Conservation (phyloP, 2,888 invertebrate genomes). For the Epinotia brunnichana region DNA sequence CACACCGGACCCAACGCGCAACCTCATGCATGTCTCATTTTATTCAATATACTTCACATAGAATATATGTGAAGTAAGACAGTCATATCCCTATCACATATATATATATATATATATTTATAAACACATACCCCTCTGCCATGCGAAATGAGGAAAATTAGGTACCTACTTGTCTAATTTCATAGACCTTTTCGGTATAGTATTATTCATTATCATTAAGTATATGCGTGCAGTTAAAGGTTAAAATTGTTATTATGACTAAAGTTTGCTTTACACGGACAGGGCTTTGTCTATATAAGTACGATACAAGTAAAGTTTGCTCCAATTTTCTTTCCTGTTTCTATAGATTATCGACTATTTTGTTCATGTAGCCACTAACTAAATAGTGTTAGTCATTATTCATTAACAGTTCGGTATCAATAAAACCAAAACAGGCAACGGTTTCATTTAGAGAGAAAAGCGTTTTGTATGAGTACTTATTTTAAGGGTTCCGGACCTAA, state of each 20-base stretch:
- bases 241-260: background rate
- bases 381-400: no score
- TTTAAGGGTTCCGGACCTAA: no score
- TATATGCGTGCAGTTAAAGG: background rate
- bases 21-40: slow-evolving; percentile 5
- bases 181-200: background rate
- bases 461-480: background rate
- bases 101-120: no score
- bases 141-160: slow-evolving; percentile 35
- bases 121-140: slow-evolving; percentile 16
- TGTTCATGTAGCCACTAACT: background rate
- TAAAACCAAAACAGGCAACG: no score
- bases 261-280: no score
- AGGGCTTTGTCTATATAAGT: background rate
- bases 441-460: no score
- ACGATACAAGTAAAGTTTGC: background rate
- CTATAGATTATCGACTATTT: background rate
- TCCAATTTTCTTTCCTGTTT: background rate
- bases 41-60: background rate
- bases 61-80: no score
- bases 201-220: slow-evolving; percentile 29
- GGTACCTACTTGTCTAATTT: background rate
- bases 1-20: slow-evolving; percentile 1
- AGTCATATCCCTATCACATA: background rate
- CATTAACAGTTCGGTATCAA: no score